phyloP scores from a whole-genome alignment of 2,113 vertebrate genomes.

The Gila orcuttii region DNA sequence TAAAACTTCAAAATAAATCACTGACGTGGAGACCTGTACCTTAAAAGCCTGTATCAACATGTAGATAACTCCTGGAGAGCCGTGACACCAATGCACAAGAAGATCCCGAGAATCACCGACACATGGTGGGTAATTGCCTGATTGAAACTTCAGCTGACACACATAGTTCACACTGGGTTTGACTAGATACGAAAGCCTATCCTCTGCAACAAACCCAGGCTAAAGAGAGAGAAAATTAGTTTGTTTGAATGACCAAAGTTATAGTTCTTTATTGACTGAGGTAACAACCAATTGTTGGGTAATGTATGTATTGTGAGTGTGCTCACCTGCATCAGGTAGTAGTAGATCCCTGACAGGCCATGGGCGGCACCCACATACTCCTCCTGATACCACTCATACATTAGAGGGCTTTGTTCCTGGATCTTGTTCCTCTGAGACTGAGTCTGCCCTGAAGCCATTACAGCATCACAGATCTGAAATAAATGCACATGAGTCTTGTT shows the following conservation, averaged over 20 bases:
- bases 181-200: slow-evolving; percentile 78
- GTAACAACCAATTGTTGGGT: no score
- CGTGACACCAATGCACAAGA: slow-evolving; percentile 96
- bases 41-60: slow-evolving; percentile 94
- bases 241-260: neutral
- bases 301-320: neutral
- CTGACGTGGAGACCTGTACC: slow-evolving; percentile 68
- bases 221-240: slow-evolving; percentile 46
- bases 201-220: slow-evolving; percentile 75
- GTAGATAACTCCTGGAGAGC: slow-evolving; percentile 90
- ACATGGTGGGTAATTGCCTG: slow-evolving; percentile 92
- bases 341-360: slow-evolving; percentile 94
- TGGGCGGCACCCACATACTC: slow-evolving; percentile 94
- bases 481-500: neutral
- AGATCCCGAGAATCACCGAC: slow-evolving; percentile 87
- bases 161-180: slow-evolving; percentile 92
- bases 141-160: slow-evolving; percentile 85
- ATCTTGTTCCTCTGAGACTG: slow-evolving; percentile 83
- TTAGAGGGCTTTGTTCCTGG: slow-evolving; percentile 84
- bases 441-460: slow-evolving; percentile 86
- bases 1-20: neutral
- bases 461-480: slow-evolving; percentile 82
- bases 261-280: no score
- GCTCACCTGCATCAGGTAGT: slow-evolving; percentile 93
- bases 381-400: slow-evolving; percentile 97